Evolutionary conservation across 2,797 vertebrate species (phyloP).

Genomic region (Phylloscopus collybita): DNA sequence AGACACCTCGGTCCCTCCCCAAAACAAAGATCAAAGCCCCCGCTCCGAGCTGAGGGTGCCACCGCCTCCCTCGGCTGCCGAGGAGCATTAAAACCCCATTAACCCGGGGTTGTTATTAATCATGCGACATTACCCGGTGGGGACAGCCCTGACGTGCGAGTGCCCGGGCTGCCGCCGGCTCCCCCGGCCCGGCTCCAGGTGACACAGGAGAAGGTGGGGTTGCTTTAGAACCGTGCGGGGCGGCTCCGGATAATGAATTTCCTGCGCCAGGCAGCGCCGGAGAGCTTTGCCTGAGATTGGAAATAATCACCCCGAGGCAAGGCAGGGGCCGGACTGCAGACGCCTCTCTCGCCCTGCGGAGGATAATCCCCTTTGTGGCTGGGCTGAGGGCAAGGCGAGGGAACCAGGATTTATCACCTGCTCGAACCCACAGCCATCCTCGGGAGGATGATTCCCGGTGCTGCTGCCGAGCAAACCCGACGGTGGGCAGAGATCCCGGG

Average conservation of each 20-base stretch:
- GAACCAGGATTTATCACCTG: constrained; percentile 5
- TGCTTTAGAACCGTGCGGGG: neutral
- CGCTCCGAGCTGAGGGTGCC: neutral
- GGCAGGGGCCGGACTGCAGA: neutral
- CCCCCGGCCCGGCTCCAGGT: neutral
- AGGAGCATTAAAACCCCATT: constrained; percentile 38
- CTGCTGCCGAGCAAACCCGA: neutral
- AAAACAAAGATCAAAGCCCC: neutral
- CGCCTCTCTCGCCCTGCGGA: neutral
- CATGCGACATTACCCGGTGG: neutral
- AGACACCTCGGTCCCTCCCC: neutral
- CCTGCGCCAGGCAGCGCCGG: neutral
- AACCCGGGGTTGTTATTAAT: constrained; percentile 42
- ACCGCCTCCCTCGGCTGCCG: neutral
- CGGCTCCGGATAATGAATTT: constrained; percentile 24
- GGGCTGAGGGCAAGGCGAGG: neutral
- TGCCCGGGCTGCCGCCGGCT: neutral
- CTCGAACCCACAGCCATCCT: neutral
- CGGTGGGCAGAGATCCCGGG: neutral
- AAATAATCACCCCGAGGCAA: constrained; percentile 50
- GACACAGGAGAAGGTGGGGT: neutral
- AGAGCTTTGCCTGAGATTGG: neutral
- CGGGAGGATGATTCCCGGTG: neutral
- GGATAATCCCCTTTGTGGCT: constrained; percentile 50
- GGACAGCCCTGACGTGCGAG: neutral